Base-by-base conservation (phyloP, 1,140 invertebrate genomes). In the Drosophila nasuta region DNA sequence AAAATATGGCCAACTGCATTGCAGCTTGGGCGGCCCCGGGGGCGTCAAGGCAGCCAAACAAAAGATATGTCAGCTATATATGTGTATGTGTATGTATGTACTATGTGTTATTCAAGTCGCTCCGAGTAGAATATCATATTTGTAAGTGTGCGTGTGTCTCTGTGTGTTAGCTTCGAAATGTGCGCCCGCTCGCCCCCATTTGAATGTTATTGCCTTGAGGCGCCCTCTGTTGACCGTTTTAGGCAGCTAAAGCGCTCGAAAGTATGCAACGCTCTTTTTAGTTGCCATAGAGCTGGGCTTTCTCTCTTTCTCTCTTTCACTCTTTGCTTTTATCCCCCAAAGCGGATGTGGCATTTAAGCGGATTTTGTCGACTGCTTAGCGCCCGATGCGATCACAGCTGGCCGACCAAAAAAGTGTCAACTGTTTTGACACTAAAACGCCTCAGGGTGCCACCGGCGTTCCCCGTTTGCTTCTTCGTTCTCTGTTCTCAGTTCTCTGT, bases 1-100 rank as follows among this genome's bases (percentile, higher is more conserved):
- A 72, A 87, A 80, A 82, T 88, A 87, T 87, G 69, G 83, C 82
- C 82, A 83, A 77, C 82, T 87, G 82, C 82, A 87, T 63, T 87
- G 82, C 82, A 80, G 82, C 76, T 79, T 52, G 62, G 20, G 20
- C 20, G 20, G 15, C 54, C 54, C 48, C 38, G 51, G 64, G 64
- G 64, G 45, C 43, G 33, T 5, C 49, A 35, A 25, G 28, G 10
- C 52, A 35, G 30, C 7, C 33, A 58, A 52, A 76, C 76, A 76
- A 79, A 72, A 68, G 71, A 77, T 65, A 77, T 64, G 49, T 62
- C 62, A 63, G 77, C 57, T 68, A 65, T 73, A 74, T 73, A 63
- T 59, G 62, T 68, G 52, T 35, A 43, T 66, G 63, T 20, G 5
- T 57, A 17, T 38, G 8, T 51, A 3, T 65, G 8, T 48, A 3